A percentile compares a stretch with the other conserved stretches of the same genome.
Evolutionary conservation across 2,797 vertebrate species (phyloP).

Genomic region (Nothura maculosa): DNA sequence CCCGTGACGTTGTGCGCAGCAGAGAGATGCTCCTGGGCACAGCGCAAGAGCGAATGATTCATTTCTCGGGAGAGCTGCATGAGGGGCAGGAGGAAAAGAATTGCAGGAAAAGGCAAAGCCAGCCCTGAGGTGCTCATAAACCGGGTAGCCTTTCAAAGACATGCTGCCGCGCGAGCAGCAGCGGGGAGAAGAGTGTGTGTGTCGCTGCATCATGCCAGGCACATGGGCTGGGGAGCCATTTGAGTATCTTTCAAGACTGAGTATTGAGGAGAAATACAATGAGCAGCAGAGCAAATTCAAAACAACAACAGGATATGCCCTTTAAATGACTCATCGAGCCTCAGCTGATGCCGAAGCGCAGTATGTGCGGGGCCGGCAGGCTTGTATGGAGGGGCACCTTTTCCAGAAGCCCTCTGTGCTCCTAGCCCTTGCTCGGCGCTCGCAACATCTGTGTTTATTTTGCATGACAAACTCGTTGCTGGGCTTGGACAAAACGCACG

Average conservation of each 20-base stretch:
- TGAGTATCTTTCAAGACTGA: not conserved
- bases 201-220: not conserved
- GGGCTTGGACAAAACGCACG: constrained; percentile 69
- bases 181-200: not conserved
- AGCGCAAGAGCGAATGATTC: not conserved
- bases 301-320: not conserved
- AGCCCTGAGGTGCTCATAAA: constrained; percentile 23
- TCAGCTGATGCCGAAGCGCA: not conserved
- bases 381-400: not conserved
- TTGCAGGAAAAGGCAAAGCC: not conserved
- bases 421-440: constrained; percentile 51
- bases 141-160: not conserved
- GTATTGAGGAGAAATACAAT: not conserved
- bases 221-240: not conserved
- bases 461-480: constrained; percentile 79
- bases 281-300: not conserved
- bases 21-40: not conserved
- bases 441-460: constrained; percentile 85
- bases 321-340: not conserved
- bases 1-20: rapidly evolving
- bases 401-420: constrained; percentile 16
- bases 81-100: not conserved
- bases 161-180: not conserved
- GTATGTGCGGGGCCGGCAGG: not conserved
- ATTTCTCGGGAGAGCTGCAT: not conserved